Base-by-base conservation (phyloP, 2,888 invertebrate species). In the Atethmia centrago region DNA sequence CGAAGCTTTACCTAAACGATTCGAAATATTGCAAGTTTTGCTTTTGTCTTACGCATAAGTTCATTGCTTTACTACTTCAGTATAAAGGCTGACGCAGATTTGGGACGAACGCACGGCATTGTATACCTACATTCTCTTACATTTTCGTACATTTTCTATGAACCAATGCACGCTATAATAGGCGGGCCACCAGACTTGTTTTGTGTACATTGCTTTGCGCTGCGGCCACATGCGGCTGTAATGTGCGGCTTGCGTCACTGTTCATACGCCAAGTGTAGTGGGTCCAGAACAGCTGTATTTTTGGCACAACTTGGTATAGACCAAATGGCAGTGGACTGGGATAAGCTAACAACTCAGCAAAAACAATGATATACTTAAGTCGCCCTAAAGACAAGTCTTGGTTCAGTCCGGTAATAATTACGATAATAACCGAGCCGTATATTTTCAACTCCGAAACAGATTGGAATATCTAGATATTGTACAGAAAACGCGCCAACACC, bases 401-500 rank as follows among this genome's bases (percentile, higher is more conserved):
- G 2, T 21, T 16, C 45, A 45, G 55, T 28, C 36, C 12, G 5
- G 12, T 45, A 49, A 51, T 53, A 36, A n/a, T 3, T 9, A 45
- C 45, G 14, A 21, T 45, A 45, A 45, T 21, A 53, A 45, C 36
- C n/a, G 14, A 36, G 12, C 10, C 36, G 16, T 36, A 47, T 16
- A 53, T n/a, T 1, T 66, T 2, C 36, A 58, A 51, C 51, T 36
- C 19, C 0, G n/a, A 59, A 61, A 47, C 36, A 45, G n/a, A 74
- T 47, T n/a, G 16, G 49, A n/a, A 47, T 19, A 10, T n/a, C 59
- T 68, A 53, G 16, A 63, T 66, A 59, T 19, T 49, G 25, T 21
- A 53, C 2, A 47, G 25, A 47, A 51, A 31, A 16, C 16, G 40
- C 68, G 75, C 63, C 59, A 79, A 71, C 53, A 78, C 64, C 71